Evolutionary conservation across 2,888 invertebrate genomes (phyloP).

Genomic region (Hanleya hanleyi): DNA sequence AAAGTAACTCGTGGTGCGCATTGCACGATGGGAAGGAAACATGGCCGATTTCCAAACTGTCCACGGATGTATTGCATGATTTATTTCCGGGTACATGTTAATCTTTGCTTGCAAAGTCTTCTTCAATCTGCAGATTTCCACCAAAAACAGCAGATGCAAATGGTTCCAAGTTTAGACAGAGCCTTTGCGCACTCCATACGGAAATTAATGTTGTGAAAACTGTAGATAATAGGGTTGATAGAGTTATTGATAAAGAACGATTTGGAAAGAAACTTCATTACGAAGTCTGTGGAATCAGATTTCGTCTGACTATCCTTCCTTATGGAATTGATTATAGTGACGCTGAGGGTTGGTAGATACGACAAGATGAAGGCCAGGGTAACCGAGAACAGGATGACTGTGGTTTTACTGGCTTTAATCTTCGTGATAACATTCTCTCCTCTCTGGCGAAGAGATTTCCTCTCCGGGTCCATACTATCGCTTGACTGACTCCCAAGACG

Average conservation of each 20-base stretch:
- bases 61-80: too few relatives aligned
- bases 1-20: too few relatives aligned
- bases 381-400: constrained; percentile 49
- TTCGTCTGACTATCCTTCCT: constrained; percentile 39
- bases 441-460: neutral
- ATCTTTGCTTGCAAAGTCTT: too few relatives aligned
- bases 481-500: neutral
- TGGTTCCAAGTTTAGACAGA: constrained; percentile 37
- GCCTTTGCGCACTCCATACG: constrained; percentile 42
- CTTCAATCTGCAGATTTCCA: too few relatives aligned
- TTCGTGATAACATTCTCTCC: neutral
- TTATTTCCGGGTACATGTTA: too few relatives aligned
- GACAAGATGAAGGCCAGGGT: constrained; percentile 52
- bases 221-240: constrained; percentile 56
- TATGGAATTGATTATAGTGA: constrained; percentile 43
- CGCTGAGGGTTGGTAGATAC: constrained; percentile 50
- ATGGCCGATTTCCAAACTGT: too few relatives aligned
- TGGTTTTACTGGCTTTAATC: constrained; percentile 30
- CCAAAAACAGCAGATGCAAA: neutral
- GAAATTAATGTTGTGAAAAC: constrained; percentile 54
- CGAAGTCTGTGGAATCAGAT: constrained; percentile 34
- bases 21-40: too few relatives aligned
- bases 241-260: constrained; percentile 57
- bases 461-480: neutral
- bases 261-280: constrained; percentile 47